These are phyloP conservation scores for Drosophila dives DNA, from an alignment of 2,888 invertebrate species.

Conservation along the genomic window DNA sequence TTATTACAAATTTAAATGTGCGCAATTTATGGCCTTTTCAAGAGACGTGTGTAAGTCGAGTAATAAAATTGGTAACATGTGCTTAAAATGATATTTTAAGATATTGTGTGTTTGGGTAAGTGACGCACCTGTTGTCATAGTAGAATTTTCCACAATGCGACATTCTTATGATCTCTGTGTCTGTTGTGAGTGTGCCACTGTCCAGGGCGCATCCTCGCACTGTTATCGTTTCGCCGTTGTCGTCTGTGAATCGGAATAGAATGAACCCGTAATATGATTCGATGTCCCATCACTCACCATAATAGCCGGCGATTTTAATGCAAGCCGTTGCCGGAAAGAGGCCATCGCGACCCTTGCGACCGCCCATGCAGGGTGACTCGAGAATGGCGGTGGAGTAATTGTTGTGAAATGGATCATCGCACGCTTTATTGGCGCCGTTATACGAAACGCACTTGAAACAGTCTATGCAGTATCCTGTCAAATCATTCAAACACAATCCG, in stretches of 20 bases:
- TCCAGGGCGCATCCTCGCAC: slow-evolving; percentile 98
- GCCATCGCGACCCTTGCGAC: slow-evolving; percentile 95
- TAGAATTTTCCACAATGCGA: slow-evolving; percentile 98
- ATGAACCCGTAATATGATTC: slow-evolving; percentile 18
- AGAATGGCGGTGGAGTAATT: slow-evolving; percentile 93
- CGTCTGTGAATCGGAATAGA: slow-evolving; percentile 86
- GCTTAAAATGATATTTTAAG: background rate
- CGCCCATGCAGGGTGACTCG: slow-evolving; percentile 97
- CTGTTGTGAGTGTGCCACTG: slow-evolving; percentile 97
- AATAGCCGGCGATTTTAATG: slow-evolving; percentile 96
- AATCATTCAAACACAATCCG: background rate
- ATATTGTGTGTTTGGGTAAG: background rate
- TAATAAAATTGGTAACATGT: slow-evolving; percentile 7
- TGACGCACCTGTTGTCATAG: slow-evolving; percentile 91
- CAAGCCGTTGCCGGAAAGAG: slow-evolving; percentile 98
- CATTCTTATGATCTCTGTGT: slow-evolving; percentile 98
- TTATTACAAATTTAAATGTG: slow-evolving; percentile 15
- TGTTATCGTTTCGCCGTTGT: slow-evolving; percentile 92
- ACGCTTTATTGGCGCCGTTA: slow-evolving; percentile 92
- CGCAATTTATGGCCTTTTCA: slow-evolving; percentile 13
- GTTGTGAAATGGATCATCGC: slow-evolving; percentile 98
- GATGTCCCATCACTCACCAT: slow-evolving; percentile 87
- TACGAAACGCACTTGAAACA: slow-evolving; percentile 99
- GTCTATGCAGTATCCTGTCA: slow-evolving; percentile 90
- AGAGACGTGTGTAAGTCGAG: background rate